Evolutionary conservation across 2,113 vertebrate species (phyloP).

Genomic region (Rana temporaria): DNA sequence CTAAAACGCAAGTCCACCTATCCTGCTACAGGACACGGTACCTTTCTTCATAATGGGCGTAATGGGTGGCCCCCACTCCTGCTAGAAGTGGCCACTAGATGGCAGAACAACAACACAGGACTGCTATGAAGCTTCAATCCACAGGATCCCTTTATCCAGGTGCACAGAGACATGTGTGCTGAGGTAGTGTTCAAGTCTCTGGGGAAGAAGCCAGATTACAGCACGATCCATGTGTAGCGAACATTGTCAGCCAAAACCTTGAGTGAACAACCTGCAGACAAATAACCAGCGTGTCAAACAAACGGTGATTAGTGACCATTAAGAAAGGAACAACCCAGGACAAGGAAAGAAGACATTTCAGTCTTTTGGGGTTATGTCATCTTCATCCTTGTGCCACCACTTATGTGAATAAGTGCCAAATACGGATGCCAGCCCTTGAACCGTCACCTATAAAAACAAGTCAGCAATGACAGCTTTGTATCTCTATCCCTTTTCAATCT

Average conservation of each 20-base stretch:
- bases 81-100: background rate
- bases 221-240: constrained; percentile 88
- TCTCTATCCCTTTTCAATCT: too few relatives aligned
- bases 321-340: too few relatives aligned
- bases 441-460: too few relatives aligned
- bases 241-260: constrained; percentile 89
- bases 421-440: too few relatives aligned
- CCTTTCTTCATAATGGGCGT: background rate
- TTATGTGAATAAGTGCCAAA: too few relatives aligned
- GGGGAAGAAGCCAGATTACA: constrained; percentile 55
- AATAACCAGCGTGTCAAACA: background rate
- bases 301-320: too few relatives aligned
- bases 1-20: background rate
- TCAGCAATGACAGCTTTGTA: too few relatives aligned
- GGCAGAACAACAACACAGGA: constrained; percentile 19
- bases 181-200: constrained; percentile 38
- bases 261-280: constrained; percentile 80
- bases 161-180: constrained; percentile 25
- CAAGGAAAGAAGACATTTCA: too few relatives aligned
- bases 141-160: background rate
- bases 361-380: too few relatives aligned
- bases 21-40: background rate
- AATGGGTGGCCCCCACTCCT: background rate
- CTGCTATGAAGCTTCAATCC: too few relatives aligned
- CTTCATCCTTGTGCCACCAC: too few relatives aligned